Evolutionary conservation across 2,113 vertebrate genomes (phyloP).

Genomic region (Hydrochoerus hydrochaeris): DNA sequence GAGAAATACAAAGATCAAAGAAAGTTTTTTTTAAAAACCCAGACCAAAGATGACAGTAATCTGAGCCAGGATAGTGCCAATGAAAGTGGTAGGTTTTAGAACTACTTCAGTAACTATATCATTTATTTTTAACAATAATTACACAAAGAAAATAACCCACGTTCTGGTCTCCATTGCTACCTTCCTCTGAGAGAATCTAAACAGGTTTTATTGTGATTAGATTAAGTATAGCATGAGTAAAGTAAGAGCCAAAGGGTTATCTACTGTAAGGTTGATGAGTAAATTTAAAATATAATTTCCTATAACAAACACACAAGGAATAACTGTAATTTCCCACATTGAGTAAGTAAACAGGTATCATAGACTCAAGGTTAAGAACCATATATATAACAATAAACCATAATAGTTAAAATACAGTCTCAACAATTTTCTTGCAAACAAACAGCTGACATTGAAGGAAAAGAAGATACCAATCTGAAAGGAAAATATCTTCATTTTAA

Average conservation of each 20-base stretch:
- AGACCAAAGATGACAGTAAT: background rate
- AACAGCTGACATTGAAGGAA: background rate
- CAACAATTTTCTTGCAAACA: slow-evolving; percentile 29
- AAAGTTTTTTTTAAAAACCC: background rate
- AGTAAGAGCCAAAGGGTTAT: background rate
- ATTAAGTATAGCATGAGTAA: slow-evolving; percentile 15
- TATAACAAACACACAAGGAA: background rate
- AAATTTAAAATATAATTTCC: slow-evolving; percentile 52
- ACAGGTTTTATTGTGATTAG: background rate
- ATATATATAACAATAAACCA: slow-evolving; percentile 14
- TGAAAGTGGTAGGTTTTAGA: background rate
- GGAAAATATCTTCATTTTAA: background rate
- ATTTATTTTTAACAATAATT: background rate
- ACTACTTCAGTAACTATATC: background rate
- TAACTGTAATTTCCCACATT: background rate
- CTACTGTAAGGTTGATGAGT: background rate
- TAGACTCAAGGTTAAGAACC: background rate
- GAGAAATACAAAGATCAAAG: background rate
- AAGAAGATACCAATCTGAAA: background rate
- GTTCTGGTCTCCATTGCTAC: background rate
- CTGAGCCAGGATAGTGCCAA: background rate
- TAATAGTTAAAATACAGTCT: background rate
- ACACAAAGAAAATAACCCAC: background rate
- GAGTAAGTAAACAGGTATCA: slow-evolving; percentile 30
- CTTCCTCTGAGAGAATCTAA: background rate